Evolutionary conservation across 2,113 vertebrate genomes (phyloP), one percentile per base, ranked within the genome.

Genomic region (Hystrix brachyura): DNA sequence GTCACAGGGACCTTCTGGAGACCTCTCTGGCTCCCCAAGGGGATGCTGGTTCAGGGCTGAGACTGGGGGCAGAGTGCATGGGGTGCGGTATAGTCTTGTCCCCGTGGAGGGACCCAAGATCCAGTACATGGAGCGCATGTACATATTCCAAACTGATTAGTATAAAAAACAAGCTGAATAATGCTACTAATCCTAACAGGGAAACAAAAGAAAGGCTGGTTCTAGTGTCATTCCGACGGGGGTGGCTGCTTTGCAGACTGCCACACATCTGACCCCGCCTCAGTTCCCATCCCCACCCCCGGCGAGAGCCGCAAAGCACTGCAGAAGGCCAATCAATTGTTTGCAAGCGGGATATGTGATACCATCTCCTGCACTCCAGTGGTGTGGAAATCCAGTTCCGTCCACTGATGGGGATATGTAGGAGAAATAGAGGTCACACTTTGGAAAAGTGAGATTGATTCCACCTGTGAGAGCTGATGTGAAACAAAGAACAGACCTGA

Each of bases 391-490:
- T 90, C 94, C 95, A 82, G 65, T 96, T 92, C 91, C n/a, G 67
- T 79, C 65, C 43, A n/a, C 91, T 96, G 97, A 69, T 62, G 91
- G 90, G 62, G 65, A 93, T 88, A 91, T 95, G 82, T 38, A 94
- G 92, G 93, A 80, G 96, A 97, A 91, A 72, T 90, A 76, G 97
- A 92, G 98, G 97, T 88, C 96, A 94, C 82, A 94, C 86, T 90
- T 91, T 88, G 86, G 74, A 94, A 97, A 92, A 43, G 67, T 62
- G 46, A 92, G 67, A 71, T 96, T 71, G 86, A 92, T 94, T 92
- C 59, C 86, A 67, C 46, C 9, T 38, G 90, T 94, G 93, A 82
- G 11, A 32, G 59, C 10, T 51, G 59, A 87, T 71, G 19, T 53
- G 59, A 87, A 69, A 62, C 69, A 27, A 51, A 67, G 51, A 71